Conservation (phyloP, 2,113 vertebrate species). For the Gallinago paraguaiae region DNA sequence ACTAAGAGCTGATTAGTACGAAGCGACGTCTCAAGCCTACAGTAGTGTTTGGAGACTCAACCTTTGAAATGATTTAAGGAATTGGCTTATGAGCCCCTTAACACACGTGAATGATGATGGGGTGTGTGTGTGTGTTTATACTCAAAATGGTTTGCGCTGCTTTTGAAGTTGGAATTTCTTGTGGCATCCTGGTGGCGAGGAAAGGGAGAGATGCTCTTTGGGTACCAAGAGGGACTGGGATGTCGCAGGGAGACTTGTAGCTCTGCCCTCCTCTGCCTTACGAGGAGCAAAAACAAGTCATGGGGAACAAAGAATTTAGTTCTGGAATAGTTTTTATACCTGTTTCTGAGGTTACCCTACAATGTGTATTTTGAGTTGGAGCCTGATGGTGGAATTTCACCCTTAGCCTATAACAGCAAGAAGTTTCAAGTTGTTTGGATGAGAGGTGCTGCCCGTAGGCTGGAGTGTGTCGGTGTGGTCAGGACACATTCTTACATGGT, state of each 20-base stretch:
- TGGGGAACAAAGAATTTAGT: background rate
- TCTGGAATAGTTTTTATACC: background rate
- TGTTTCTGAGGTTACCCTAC: background rate
- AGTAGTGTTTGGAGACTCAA: background rate
- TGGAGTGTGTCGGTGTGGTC: rapidly evolving
- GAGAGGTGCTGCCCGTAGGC: background rate
- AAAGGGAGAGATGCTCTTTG: background rate
- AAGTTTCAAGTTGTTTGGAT: background rate
- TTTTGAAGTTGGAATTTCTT: background rate
- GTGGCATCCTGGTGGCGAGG: background rate
- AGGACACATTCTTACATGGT: rapidly evolving
- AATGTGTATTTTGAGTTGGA: background rate
- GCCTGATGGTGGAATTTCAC: background rate
- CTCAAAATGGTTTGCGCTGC: background rate
- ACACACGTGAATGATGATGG: too few species aligned
- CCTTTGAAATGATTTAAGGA: background rate
- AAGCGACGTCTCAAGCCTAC: background rate
- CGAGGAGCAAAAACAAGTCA: background rate
- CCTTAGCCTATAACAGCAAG: background rate
- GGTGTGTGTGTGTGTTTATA: rapidly evolving
- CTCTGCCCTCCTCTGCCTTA: background rate
- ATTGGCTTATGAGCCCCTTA: background rate
- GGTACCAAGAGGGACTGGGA: rapidly evolving
- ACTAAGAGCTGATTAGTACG: background rate
- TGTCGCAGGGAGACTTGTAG: background rate